Percentiles rank a stretch among this genome's conserved stretches.
Evolutionary conservation across 2,113 vertebrate genomes (phyloP).

Genomic region (Rhinopomastus cyanomelas): DNA sequence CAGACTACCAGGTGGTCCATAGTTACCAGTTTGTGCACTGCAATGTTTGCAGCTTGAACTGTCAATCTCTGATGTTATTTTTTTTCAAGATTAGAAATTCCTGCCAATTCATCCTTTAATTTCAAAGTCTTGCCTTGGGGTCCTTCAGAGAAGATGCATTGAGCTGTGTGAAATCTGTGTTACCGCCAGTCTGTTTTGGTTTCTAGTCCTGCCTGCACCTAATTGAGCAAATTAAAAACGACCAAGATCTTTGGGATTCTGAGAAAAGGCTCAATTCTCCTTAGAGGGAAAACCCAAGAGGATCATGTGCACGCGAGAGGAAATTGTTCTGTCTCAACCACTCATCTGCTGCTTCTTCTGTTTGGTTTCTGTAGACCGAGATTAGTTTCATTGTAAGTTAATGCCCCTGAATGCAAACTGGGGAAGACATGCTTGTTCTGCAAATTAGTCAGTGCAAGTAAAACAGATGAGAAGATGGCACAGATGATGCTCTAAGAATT

Average conservation of each 20-base stretch:
- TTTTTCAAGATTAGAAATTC: conserved; percentile 27
- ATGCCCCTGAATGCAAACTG: not conserved
- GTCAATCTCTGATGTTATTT: conserved; percentile 6
- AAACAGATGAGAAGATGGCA: conserved; percentile 7
- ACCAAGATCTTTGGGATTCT: not conserved
- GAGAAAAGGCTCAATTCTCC: not conserved
- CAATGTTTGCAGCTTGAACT: not conserved
- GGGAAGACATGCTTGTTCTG: not conserved
- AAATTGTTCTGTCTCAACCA: not conserved
- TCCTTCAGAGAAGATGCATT: not conserved
- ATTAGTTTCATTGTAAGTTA: not conserved
- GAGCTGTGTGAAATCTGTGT: not conserved
- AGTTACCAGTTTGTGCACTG: not conserved
- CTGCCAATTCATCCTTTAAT: conserved; percentile 13
- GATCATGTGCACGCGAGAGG: not conserved
- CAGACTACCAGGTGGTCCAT: not conserved
- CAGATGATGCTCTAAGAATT: not conserved
- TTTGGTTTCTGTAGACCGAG: not conserved
- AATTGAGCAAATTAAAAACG: not conserved
- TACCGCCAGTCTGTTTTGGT: not conserved
- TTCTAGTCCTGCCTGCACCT: not conserved
- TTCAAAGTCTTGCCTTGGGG: not conserved
- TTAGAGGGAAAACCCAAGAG: not conserved
- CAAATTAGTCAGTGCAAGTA: conserved; percentile 5
- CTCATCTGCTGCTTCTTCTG: not conserved